These are phyloP conservation scores for Drosophila sordidula DNA, from an alignment of 2,888 invertebrate species.

Conservation along the genomic window DNA sequence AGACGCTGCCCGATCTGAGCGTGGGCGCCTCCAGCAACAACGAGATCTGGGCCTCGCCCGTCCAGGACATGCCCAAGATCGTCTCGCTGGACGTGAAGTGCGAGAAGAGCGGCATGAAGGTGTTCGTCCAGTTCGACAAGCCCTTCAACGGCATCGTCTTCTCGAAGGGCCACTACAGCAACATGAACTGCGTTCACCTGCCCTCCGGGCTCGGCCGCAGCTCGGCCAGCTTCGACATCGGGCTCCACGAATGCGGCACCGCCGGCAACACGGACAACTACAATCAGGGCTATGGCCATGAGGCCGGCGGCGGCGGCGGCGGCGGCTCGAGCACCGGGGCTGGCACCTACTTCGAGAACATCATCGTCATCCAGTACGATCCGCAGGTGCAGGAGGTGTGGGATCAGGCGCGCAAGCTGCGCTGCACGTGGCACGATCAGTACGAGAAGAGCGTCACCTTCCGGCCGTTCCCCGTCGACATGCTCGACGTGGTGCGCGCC, in stretches of 20 bases:
- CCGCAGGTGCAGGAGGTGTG: slow-evolving; percentile 97
- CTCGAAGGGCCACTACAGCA: slow-evolving; percentile 97
- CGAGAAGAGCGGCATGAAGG: slow-evolving; percentile 97
- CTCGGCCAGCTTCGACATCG: slow-evolving; percentile 95
- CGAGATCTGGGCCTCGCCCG: slow-evolving; percentile 94
- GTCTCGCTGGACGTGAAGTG: slow-evolving; percentile 96
- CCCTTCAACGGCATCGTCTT: slow-evolving; percentile 98
- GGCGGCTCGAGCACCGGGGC: slow-evolving; percentile 90
- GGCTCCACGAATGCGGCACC: slow-evolving; percentile 96
- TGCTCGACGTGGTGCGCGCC: slow-evolving; percentile 96
- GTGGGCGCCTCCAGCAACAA: slow-evolving; percentile 86
- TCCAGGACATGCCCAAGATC: slow-evolving; percentile 96
- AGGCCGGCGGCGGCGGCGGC: slow-evolving; percentile 87
- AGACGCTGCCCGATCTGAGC: slow-evolving; percentile 81
- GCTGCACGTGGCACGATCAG: slow-evolving; percentile 98
- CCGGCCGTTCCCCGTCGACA: slow-evolving; percentile 97
- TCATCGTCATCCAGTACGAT: slow-evolving; percentile 96
- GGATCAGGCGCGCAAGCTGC: slow-evolving; percentile 96
- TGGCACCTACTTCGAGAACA: slow-evolving; percentile 97
- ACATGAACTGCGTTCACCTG: slow-evolving; percentile 95
- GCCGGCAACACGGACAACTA: slow-evolving; percentile 96
- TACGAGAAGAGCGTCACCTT: slow-evolving; percentile 98
- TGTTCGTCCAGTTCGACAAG: slow-evolving; percentile 96
- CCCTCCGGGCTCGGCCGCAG: slow-evolving; percentile 94
- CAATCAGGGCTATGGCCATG: slow-evolving; percentile 93